These are phyloP conservation scores for Lasioglossum morio DNA, from an alignment of 2,888 invertebrate genomes.

Conservation along the genomic window DNA sequence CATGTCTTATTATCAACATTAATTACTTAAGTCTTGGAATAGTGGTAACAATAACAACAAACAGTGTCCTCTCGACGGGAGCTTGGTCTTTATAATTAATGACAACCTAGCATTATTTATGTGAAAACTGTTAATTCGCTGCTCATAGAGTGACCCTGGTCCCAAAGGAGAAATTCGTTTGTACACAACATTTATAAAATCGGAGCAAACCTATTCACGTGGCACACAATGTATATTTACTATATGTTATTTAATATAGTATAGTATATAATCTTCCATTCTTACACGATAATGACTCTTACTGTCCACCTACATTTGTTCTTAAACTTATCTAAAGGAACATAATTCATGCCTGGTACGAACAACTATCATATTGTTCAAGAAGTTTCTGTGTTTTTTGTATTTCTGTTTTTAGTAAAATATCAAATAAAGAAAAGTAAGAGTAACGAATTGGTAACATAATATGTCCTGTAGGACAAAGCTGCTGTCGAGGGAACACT, in stretches of 20 bases:
- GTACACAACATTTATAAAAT: not conserved
- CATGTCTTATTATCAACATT: constrained; percentile 15
- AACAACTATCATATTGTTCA: not conserved
- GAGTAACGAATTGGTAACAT: constrained; percentile 4
- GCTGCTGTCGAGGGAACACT: constrained; percentile 10
- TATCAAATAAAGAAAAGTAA: not conserved
- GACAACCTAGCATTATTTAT: not conserved
- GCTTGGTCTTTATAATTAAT: constrained; percentile 1
- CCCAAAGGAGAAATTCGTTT: not conserved
- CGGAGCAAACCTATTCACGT: not conserved
- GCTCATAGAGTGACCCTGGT: not conserved
- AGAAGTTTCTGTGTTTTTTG: not conserved
- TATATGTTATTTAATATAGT: not conserved
- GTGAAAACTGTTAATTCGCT: not conserved
- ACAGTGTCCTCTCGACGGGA: constrained; percentile 9
- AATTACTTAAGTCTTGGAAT: constrained; percentile 17
- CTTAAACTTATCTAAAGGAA: not conserved
- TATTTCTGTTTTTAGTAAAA: not conserved
- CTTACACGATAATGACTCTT: not conserved
- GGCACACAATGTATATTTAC: not conserved
- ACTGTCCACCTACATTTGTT: not conserved
- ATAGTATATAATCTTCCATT: not conserved
- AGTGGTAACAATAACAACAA: constrained; percentile 27
- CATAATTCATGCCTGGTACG: not conserved
- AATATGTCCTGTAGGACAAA: not conserved